Percentiles rank a stretch among this genome's conserved stretches.
Conservation (phyloP, 2,113 vertebrate species). For the Isurus oxyrinchus region DNA sequence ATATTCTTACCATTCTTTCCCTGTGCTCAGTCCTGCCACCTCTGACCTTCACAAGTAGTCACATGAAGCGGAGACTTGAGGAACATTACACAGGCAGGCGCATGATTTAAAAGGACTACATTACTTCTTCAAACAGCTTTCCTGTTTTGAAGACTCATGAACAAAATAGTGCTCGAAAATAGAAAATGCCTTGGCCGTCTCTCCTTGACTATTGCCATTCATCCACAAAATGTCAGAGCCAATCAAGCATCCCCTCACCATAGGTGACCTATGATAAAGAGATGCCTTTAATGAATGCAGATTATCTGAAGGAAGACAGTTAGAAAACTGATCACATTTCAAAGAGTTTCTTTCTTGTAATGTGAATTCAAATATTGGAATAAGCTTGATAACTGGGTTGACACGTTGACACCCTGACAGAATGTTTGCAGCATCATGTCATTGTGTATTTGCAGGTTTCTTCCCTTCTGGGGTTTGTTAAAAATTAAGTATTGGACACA, state of each 20-base stretch:
- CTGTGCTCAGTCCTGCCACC: not conserved
- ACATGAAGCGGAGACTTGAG: not conserved
- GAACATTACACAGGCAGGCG: constrained; percentile 16
- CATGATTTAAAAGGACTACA: constrained; percentile 7
- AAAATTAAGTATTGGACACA: not conserved
- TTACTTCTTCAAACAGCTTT: not conserved
- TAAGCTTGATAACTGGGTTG: not conserved
- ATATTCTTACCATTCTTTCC: not conserved
- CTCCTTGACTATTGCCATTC: not conserved
- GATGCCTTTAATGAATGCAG: not conserved
- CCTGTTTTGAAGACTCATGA: not conserved
- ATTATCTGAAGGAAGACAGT: not conserved
- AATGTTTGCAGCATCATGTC: not conserved
- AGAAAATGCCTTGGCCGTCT: not conserved
- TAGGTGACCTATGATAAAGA: constrained; percentile 50
- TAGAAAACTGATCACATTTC: not conserved
- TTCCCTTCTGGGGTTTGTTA: not conserved
- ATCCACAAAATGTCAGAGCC: constrained; percentile 33
- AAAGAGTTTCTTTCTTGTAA: not conserved
- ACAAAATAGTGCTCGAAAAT: not conserved
- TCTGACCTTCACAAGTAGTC: not conserved
- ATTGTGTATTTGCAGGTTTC: not conserved
- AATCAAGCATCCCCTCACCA: constrained; percentile 49
- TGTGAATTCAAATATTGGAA: not conserved
- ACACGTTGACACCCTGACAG: not conserved